A percentile compares a stretch with the other conserved stretches of the same genome.
Evolutionary conservation across 2,113 vertebrate species (phyloP).

Genomic region (Eretmochelys imbricata): DNA sequence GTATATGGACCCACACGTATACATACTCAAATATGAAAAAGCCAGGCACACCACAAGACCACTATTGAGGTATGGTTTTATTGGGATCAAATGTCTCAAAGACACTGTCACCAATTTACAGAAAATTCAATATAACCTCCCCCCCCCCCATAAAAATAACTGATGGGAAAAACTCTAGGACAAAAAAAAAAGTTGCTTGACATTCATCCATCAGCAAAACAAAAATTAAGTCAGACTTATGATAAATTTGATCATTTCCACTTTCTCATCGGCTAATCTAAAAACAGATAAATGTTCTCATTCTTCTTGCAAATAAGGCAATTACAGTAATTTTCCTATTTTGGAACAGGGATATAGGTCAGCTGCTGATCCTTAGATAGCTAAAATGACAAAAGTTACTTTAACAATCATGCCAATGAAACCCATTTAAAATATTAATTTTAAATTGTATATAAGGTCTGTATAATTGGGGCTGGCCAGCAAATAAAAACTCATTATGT

Average conservation of each 20-base stretch:
- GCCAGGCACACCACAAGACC: too few relatives aligned
- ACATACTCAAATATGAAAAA: too few relatives aligned
- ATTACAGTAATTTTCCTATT: background rate
- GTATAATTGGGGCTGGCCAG: background rate
- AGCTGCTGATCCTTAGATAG: background rate
- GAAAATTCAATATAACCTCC: too few relatives aligned
- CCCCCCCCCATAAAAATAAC: too few relatives aligned
- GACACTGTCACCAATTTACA: too few relatives aligned
- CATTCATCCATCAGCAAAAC: too few relatives aligned
- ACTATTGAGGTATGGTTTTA: too few relatives aligned
- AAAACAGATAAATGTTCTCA: background rate
- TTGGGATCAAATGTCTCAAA: too few relatives aligned
- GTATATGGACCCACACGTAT: too few relatives aligned
- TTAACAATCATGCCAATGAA: background rate
- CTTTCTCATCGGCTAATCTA: background rate
- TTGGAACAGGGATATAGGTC: background rate
- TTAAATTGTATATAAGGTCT: background rate
- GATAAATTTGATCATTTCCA: background rate
- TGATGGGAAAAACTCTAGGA: too few relatives aligned
- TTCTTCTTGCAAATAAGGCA: background rate
- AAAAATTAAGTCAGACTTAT: background rate
- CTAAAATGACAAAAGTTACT: background rate
- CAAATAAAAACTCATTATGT: background rate
- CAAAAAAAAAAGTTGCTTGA: too few relatives aligned
- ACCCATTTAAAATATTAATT: background rate